A percentile compares a stretch with the other conserved stretches of the same genome.
These are phyloP conservation scores for Brienomyrus longianalis DNA, from an alignment of 2,113 vertebrate species.

Conservation along the genomic window DNA sequence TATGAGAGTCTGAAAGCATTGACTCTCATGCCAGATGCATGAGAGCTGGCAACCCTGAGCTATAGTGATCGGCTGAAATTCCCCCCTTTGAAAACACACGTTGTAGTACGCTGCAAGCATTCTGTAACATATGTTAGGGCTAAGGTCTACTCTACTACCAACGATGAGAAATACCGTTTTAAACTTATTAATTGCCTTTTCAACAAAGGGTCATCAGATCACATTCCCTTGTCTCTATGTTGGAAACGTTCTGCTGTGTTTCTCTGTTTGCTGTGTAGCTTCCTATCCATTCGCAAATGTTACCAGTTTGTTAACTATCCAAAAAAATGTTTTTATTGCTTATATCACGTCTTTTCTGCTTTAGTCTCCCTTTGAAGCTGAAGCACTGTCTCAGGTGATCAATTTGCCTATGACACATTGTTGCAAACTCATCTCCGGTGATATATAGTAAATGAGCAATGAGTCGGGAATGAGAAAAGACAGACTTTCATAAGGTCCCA, in stretches of 20 bases:
- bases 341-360: neutral
- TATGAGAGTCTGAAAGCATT: neutral
- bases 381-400: neutral
- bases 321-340: neutral
- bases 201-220: neutral
- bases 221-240: neutral
- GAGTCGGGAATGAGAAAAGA: neutral
- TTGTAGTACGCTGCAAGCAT: neutral
- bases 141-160: neutral
- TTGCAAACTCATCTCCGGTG: neutral
- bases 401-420: neutral
- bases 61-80: neutral
- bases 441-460: neutral
- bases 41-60: too few species aligned
- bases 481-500: neutral
- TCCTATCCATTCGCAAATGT: neutral
- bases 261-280: neutral
- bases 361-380: neutral
- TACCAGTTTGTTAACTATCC: neutral
- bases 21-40: neutral
- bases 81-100: neutral
- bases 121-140: neutral
- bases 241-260: neutral
- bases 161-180: neutral
- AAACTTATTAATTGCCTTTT: neutral